Conservation (phyloP, 1,140 invertebrate species). For the Platorchestia sp. region DNA sequence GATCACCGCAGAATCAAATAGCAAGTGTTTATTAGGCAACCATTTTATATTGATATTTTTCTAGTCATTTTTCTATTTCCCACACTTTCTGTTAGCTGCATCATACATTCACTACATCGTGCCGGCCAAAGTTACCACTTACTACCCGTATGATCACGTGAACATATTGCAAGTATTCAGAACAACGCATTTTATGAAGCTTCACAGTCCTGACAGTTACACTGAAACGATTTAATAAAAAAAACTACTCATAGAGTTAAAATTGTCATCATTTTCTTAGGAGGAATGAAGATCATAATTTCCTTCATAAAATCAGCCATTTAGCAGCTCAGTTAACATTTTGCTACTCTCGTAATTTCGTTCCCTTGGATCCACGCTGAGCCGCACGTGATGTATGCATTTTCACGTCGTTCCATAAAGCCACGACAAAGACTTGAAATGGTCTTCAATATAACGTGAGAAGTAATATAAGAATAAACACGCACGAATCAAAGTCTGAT, state of each 20-base stretch:
- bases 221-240: neutral
- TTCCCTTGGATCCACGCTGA: neutral
- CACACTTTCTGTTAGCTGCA: too few species aligned
- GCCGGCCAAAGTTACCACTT: neutral
- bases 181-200: too few species aligned
- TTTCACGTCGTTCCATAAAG: neutral
- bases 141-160: too few species aligned
- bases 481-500: neutral
- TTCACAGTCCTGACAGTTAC: too few species aligned
- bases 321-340: too few species aligned
- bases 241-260: neutral
- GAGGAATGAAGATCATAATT: neutral
- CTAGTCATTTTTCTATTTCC: neutral
- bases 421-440: neutral
- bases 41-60: neutral
- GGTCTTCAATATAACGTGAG: neutral
- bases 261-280: neutral
- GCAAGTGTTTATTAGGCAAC: neutral
- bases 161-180: too few species aligned
- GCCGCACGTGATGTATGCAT: neutral
- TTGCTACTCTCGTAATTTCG: too few species aligned
- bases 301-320: too few species aligned
- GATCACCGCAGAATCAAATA: neutral
- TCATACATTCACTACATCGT: neutral
- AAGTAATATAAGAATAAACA: neutral